Evolutionary conservation across 2,113 vertebrate species (phyloP), one percentile per base, ranked within the genome.

Genomic region (Amia ocellicauda): DNA sequence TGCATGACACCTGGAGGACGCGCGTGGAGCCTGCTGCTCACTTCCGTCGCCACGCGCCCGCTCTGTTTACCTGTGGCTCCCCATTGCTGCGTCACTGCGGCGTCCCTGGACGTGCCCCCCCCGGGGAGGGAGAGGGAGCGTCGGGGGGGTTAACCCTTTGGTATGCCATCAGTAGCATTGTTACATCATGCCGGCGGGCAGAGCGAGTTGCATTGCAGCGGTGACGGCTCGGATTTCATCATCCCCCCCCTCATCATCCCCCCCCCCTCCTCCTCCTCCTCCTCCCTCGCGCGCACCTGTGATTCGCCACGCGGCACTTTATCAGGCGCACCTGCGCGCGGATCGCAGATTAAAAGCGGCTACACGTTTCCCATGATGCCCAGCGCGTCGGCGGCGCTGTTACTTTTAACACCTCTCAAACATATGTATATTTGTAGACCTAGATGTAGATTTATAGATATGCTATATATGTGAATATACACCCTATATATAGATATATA

Each of bases 41-140:
- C 14, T 56, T 17, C 13, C 51, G 17, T n/a, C 53, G 19, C 1
- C 42, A 47, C 28, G 53, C 23, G 26, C 53, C 20, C n/a, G 23
- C 9, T 40, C 49, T 66, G 55, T 66, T 66, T 60, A 52, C 31
- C 47, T 59, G 56, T 47, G 9, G 43, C 13, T 23, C 41, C 36
- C 17, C 17, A 14, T 16, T 19, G 16, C 49, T 60, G 57, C 57
- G 64, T 66, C 47, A 60, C 8, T 36, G 11, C 53, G 17, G 4
- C 4, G 41, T 64, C 40, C 62, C 43, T 40, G 24, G 19, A 29
- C 63, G 42, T 53, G 22, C 24, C 26, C 57, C 53, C 26, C 42
- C 11, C 26, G 54, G 42, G 24, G 27, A 41, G 24, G 41, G 36
- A 49, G 23, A 10, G 13, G 7, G n/a, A 10, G 19, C 1, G 13